These are phyloP conservation scores for Galerucella nymphaeae DNA, from an alignment of 2,888 invertebrate genomes.

Conservation along the genomic window DNA sequence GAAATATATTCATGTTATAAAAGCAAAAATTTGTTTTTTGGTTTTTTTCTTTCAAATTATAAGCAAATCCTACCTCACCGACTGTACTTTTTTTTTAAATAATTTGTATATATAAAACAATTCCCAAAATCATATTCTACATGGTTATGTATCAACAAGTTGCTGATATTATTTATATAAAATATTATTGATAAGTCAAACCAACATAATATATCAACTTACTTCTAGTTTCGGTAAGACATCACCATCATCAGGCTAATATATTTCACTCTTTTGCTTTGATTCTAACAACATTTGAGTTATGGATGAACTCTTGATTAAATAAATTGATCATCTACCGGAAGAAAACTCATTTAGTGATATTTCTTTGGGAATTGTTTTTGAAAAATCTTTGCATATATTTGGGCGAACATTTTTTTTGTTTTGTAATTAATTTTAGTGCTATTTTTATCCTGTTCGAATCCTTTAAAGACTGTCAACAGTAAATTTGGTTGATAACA, in stretches of 20 bases:
- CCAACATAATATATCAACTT: no score
- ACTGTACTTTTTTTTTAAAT: constrained; percentile 23
- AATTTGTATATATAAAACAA: constrained; percentile 24
- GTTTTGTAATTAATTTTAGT: constrained; percentile 16
- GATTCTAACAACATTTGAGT: no score
- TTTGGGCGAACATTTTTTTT: constrained; percentile 24
- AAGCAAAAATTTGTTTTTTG: constrained; percentile 6
- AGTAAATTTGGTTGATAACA: constrained; percentile 47
- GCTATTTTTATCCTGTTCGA: constrained; percentile 32
- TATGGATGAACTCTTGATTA: no score
- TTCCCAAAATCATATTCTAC: constrained; percentile 13
- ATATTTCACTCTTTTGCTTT: no score
- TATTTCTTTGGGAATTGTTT: neutral
- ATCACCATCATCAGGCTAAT: no score
- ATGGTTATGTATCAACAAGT: no score
- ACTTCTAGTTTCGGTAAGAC: no score
- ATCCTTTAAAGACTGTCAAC: constrained; percentile 55
- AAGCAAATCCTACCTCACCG: constrained; percentile 54
- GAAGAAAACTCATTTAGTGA: no score
- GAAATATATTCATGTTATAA: constrained; percentile 48
- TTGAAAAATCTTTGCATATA: neutral
- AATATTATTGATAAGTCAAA: no score
- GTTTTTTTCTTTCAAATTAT: constrained; percentile 47
- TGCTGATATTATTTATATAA: no score
- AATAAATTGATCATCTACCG: no score